Evolutionary conservation across 2,113 vertebrate species (phyloP).

Genomic region (Tylochromis polylepis): DNA sequence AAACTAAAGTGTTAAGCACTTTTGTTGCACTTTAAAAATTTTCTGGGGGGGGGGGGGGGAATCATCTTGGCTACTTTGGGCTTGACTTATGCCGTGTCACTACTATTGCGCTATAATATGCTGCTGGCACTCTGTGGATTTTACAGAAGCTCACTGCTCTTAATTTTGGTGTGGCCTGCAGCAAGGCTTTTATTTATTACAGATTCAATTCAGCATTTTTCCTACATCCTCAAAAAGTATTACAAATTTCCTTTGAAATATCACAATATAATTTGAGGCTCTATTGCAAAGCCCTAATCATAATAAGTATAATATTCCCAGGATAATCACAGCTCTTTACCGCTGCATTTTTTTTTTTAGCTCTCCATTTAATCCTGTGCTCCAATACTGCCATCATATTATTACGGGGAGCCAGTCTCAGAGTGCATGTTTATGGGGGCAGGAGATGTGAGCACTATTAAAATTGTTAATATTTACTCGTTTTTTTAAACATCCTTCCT

Average conservation of each 20-base stretch:
- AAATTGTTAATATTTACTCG: not conserved
- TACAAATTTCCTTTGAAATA: not conserved
- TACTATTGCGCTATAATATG: not conserved
- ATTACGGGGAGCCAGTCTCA: not conserved
- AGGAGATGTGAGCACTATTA: not conserved
- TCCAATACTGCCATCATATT: not conserved
- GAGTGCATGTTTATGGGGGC: not conserved
- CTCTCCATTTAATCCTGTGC: not conserved
- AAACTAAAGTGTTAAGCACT: not conserved
- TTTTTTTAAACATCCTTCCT: no score
- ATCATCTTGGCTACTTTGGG: rapidly evolving
- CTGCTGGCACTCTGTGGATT: not conserved
- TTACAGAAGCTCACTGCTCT: not conserved
- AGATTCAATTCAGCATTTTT: not conserved
- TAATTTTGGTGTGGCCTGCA: not conserved
- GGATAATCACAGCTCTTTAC: not conserved
- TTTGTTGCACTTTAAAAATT: no score
- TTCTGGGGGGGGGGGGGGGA: no score
- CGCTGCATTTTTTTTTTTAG: not conserved
- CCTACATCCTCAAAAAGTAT: not conserved
- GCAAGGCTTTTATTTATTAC: not conserved
- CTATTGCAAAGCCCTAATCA: not conserved
- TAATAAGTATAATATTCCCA: not conserved
- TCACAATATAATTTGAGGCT: not conserved
- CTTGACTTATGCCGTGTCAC: not conserved